Evolutionary conservation across 2,113 vertebrate species (phyloP).

Genomic region (Plecturocebus donacophilus): DNA sequence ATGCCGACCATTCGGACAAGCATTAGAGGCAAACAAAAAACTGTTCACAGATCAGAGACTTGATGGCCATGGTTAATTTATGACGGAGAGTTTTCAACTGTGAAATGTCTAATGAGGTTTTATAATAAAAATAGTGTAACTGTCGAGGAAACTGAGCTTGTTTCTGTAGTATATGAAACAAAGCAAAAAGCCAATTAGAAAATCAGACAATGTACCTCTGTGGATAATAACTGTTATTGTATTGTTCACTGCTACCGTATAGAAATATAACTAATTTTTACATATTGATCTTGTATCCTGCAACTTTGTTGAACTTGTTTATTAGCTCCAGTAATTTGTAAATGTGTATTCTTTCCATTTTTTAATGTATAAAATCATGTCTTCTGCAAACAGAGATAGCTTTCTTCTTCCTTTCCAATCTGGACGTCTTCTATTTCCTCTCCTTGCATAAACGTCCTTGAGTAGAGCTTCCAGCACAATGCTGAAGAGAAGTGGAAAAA

Average conservation of each 20-base stretch:
- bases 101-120: background rate
- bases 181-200: background rate
- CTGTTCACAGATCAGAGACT: background rate
- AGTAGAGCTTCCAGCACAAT: background rate
- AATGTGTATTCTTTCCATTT: background rate
- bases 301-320: background rate
- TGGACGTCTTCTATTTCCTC: background rate
- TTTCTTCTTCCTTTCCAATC: background rate
- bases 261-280: background rate
- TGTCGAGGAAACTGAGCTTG: background rate
- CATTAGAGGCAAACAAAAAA: background rate
- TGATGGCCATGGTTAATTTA: too few species aligned
- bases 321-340: background rate
- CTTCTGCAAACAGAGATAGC: background rate
- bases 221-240: rapidly evolving
- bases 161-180: background rate
- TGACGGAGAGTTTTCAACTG: rapidly evolving
- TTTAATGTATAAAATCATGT: rapidly evolving
- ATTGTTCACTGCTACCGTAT: rapidly evolving
- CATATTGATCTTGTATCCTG: background rate
- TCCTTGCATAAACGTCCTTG: too few species aligned
- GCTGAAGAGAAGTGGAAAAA: background rate
- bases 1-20: background rate
- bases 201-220: too few species aligned
- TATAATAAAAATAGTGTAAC: background rate